Evolutionary conservation across 1,140 invertebrate genomes (phyloP), one percentile per base, ranked within the genome.

Genomic region (Ganaspis sp.): DNA sequence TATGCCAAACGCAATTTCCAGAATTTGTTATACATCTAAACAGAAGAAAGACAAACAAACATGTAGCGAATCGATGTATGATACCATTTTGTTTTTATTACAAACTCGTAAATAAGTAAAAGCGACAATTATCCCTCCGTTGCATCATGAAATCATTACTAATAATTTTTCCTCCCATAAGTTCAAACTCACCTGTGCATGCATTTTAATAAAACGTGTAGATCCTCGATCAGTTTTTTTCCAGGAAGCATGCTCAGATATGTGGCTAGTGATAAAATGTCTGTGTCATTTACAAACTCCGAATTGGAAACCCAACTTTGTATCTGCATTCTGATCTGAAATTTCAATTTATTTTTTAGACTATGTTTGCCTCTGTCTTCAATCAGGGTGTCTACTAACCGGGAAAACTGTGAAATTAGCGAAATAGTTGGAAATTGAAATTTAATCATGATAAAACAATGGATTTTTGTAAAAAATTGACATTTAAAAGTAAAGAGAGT

Each of bases 1-100:
- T 84, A 89, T 91, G 89, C 89, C 90, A 91, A 89, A 88, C 86
- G 83, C 90, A 91, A 85, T 83, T 88, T 84, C 83, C 84, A 83
- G 84, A 89, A 84, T 88, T 85, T 78, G 80, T 87, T 82, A 88
- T 88, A 83, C 88, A 91, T 88, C 90, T 91, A 75, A 80, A 79
- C 74, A 73, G 34, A 72, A 79, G 78, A 74, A 76, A 4, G 80
- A 79, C 72, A 80, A 79, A 83, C 75, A 81, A 81, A 82, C 74
- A 85, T 85, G 81, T 81, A 85, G 79, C 80, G 79, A 84, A 83
- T 86, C 82, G 81, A 84, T 87, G 82, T 86, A 78, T 79, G 82
- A 87, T 83, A 84, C 81, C 72, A 85, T 78, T 85, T 82, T 84
- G 83, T 85, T 86, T 86, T 87, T 69, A 76, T 77, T 77, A 79